A percentile compares a stretch with the other conserved stretches of the same genome.
Conservation (phyloP, 2,888 invertebrate species). For the Chorisops tibialis region DNA sequence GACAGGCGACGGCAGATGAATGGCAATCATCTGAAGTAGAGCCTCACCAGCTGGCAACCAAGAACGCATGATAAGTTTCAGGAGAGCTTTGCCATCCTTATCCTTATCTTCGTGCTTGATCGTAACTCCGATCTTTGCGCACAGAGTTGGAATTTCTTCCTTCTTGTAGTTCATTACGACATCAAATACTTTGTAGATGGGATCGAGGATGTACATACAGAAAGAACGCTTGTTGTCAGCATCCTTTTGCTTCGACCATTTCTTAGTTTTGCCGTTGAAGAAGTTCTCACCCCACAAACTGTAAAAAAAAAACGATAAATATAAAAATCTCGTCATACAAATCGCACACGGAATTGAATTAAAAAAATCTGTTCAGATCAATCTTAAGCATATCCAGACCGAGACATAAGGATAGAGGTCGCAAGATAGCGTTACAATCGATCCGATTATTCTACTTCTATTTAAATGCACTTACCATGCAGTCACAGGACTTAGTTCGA, state of each 20-base stretch:
- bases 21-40: slow-evolving; percentile 99
- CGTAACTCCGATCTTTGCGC: slow-evolving; percentile 87
- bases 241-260: slow-evolving; percentile 94
- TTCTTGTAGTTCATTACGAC: slow-evolving; percentile 90
- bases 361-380: slow-evolving; percentile 40
- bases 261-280: slow-evolving; percentile 96
- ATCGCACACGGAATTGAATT: neutral
- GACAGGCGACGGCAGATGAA: slow-evolving; percentile 98
- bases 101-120: slow-evolving; percentile 94
- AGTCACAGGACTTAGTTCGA: slow-evolving; percentile 36
- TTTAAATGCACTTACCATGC: slow-evolving; percentile 61
- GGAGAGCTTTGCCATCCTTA: slow-evolving; percentile 90
- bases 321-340: slow-evolving; percentile 18
- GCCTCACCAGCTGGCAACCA: slow-evolving; percentile 99
- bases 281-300: slow-evolving; percentile 97
- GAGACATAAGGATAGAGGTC: slow-evolving; percentile 83
- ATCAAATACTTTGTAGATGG: slow-evolving; percentile 91
- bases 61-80: slow-evolving; percentile 97
- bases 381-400: slow-evolving; percentile 59
- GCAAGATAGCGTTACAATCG: slow-evolving; percentile 66
- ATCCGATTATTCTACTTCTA: slow-evolving; percentile 63
- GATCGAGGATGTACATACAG: slow-evolving; percentile 97
- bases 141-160: slow-evolving; percentile 83
- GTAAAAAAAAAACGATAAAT: slow-evolving; percentile 41
- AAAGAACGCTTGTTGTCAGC: slow-evolving; percentile 93